Percentiles rank a stretch among this genome's conserved stretches.
Evolutionary conservation across 2,797 vertebrate genomes (phyloP).

Genomic region (Sparidentex hasta): DNA sequence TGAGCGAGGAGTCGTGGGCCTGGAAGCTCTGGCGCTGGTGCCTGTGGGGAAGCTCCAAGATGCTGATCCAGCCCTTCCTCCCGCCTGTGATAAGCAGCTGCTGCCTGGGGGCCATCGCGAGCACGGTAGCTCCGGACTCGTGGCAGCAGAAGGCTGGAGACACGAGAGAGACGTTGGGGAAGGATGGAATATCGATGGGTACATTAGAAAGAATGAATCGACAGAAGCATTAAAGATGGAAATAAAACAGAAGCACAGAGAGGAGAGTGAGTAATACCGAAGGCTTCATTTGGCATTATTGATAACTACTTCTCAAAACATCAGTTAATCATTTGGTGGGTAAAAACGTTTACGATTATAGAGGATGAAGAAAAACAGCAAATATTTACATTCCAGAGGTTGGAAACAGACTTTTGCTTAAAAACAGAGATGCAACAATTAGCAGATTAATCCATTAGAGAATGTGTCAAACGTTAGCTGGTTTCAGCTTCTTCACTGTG

Average conservation of each 20-base stretch:
- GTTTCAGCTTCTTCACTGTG: no score
- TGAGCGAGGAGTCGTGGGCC: slow-evolving; percentile 96
- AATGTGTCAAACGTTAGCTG: no score
- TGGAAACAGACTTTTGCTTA: not conserved
- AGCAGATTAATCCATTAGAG: no score
- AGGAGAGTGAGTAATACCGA: not conserved
- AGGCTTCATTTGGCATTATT: no score
- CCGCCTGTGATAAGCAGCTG: slow-evolving; percentile 96
- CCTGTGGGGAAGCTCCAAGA: slow-evolving; percentile 92
- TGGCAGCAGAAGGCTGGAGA: slow-evolving; percentile 94
- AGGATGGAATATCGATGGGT: not conserved
- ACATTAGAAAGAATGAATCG: not conserved
- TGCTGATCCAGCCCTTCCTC: slow-evolving; percentile 93
- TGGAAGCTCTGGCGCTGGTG: slow-evolving; percentile 94
- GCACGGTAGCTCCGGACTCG: slow-evolving; percentile 95
- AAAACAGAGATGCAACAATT: not conserved
- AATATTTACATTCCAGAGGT: not conserved
- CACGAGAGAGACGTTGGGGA: not conserved
- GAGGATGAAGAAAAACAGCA: not conserved
- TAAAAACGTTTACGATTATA: not conserved
- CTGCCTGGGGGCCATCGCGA: slow-evolving; percentile 93
- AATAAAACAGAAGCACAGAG: not conserved
- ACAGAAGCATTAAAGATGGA: not conserved
- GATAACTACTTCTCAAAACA: no score
- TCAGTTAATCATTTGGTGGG: no score